These are phyloP conservation scores for Acanthaster planci DNA, from an alignment of 35 echinoderm and acorn worm genomes.

Conservation along the genomic window DNA sequence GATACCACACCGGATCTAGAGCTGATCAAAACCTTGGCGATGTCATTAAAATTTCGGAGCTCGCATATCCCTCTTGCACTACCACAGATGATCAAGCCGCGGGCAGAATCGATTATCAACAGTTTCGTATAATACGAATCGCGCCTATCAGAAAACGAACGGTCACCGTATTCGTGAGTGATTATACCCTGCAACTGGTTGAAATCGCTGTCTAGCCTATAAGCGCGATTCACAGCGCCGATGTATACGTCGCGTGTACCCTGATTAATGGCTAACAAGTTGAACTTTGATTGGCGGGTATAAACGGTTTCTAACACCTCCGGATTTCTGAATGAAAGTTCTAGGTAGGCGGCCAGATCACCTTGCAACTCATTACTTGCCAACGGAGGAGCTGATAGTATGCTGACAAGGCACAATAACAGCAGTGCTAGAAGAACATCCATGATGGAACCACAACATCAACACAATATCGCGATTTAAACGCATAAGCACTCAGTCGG, in stretches of 20 bases:
- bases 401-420: too few species aligned
- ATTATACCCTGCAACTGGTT: neutral
- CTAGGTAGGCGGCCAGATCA: too few species aligned
- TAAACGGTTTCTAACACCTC: too few species aligned
- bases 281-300: too few species aligned
- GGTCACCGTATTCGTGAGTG: neutral
- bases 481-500: too few species aligned
- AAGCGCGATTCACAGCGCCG: conserved; percentile 42
- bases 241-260: conserved; percentile 41
- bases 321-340: too few species aligned
- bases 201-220: conserved; percentile 31
- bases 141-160: neutral
- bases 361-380: too few species aligned
- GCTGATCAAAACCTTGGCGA: neutral
- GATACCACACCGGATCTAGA: neutral
- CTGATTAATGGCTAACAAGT: too few species aligned
- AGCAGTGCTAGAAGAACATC: too few species aligned
- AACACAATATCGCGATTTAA: too few species aligned
- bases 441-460: too few species aligned
- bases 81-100: conserved; percentile 25
- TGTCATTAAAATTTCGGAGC: neutral
- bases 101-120: neutral
- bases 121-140: conserved; percentile 22
- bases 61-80: neutral
- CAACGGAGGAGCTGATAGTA: too few species aligned